Percentiles rank a stretch among this genome's conserved stretches.
phyloP scores from a whole-genome alignment of 2,888 invertebrate genomes.

The Agrotis exclamationis region DNA sequence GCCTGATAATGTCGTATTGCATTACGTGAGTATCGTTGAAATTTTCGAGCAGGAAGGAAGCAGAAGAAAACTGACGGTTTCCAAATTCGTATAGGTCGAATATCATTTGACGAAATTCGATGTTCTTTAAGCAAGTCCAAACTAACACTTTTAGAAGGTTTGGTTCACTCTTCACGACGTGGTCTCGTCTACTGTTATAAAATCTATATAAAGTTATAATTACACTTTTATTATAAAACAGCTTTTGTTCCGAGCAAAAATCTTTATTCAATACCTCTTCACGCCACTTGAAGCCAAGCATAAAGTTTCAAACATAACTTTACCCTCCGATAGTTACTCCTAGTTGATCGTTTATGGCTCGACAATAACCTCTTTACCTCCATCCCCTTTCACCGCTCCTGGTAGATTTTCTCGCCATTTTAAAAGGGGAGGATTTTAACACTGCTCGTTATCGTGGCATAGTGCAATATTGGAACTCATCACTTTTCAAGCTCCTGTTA shows the following conservation, averaged over 20 bases:
- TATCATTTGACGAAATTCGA: no score
- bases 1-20: constrained; percentile 39
- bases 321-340: constrained; percentile 8
- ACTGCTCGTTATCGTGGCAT: constrained; percentile 25
- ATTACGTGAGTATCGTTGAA: constrained; percentile 5
- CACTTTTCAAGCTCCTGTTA: constrained; percentile 23
- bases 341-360: constrained; percentile 25
- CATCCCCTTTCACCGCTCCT: constrained; percentile 8
- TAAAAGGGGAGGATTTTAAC: constrained; percentile 29
- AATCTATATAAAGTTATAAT: no score
- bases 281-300: constrained; percentile 1
- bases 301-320: constrained; percentile 33
- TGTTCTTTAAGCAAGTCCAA: no score
- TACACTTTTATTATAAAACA: not conserved
- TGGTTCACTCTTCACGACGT: no score
- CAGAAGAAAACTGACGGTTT: not conserved
- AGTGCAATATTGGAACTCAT: constrained; percentile 42
- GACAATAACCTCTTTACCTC: constrained; percentile 41
- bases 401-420: constrained; percentile 34
- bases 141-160: no score
- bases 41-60: not conserved
- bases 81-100: no score
- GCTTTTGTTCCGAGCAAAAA: not conserved
- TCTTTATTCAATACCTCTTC: not conserved
- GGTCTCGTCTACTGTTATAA: no score